Evolutionary conservation across 2,113 vertebrate genomes (phyloP), one percentile per base, ranked within the genome.

Genomic region (Catagonus wagneri): DNA sequence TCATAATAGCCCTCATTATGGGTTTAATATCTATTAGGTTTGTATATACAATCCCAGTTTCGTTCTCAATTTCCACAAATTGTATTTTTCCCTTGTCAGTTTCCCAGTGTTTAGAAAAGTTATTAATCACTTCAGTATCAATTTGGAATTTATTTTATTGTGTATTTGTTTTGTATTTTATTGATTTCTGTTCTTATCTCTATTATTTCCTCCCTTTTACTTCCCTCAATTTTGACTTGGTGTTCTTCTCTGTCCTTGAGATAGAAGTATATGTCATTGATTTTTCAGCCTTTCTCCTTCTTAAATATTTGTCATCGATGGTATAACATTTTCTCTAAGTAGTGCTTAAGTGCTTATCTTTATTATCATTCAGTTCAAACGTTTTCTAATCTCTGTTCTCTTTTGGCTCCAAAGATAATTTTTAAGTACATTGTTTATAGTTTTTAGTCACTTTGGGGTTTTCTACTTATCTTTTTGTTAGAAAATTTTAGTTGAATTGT

Each of bases 91-190:
- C 5, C 20, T 79, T 60, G 29, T 58, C 71, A 74, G n/a, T 68
- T 61, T 90, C 50, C 20, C 20, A 15, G 6, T 19, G 7, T 56
- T 89, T 81, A 85, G 23, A 76, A 86, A 39, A 72, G 36, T 44
- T 90, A 44, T 63, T 87, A 84, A 81, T 89, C 11, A 79, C 74
- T 72, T 76, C n/a, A 72, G 63, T 63, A 92, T 39, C 11, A 68
- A 2, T 87, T 63, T 56, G 65, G 36, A 14, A n/a, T 89, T 92
- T 34, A 69, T 52, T 90, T 7, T 69, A 52, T 20, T 56, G 11
- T 32, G 39, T 66, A 7, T 56, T 78, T 83, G 7, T 15, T 58
- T 86, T 86, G 23, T 79, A 76, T 80, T 90, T 63, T 69, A 87
- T 83, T 90, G 16, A 63, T 92, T 68, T 86, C 36, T 74, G 3